Conservation (phyloP, 2,888 invertebrate species). For the Drosophila kanekoi region DNA sequence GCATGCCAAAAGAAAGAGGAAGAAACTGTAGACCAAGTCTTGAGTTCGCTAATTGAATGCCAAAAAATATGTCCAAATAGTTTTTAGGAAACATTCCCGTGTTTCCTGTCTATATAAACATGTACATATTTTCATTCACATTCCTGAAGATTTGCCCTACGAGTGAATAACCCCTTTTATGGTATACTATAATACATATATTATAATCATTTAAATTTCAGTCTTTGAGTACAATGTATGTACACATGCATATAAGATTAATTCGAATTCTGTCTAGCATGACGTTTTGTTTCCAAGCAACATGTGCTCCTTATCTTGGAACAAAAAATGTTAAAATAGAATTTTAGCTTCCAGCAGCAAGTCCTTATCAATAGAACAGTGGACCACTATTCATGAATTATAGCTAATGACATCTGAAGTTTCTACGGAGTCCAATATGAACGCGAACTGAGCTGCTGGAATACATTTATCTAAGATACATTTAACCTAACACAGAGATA, state of each 20-base stretch:
- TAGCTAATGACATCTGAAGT: not conserved
- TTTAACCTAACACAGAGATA: too few species aligned
- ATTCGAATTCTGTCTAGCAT: slow-evolving; percentile 42
- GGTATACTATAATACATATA: too few species aligned
- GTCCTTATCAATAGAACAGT: slow-evolving; percentile 48
- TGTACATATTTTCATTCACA: not conserved
- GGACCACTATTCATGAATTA: slow-evolving; percentile 29
- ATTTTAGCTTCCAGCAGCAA: slow-evolving; percentile 41
- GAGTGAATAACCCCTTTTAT: slow-evolving; percentile 45
- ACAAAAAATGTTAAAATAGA: slow-evolving; percentile 41
- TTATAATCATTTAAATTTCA: not conserved
- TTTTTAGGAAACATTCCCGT: slow-evolving; percentile 11
- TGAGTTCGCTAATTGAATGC: slow-evolving; percentile 30
- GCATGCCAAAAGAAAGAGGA: slow-evolving; percentile 11
- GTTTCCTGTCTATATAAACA: slow-evolving; percentile 3
- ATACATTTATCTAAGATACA: too few species aligned
- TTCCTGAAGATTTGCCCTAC: not conserved
- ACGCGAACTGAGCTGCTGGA: too few species aligned
- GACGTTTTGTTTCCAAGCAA: slow-evolving; percentile 56
- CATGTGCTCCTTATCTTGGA: slow-evolving; percentile 40
- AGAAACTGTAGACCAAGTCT: slow-evolving; percentile 21
- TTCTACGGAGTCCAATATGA: not conserved
- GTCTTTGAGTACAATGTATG: slow-evolving; percentile 9
- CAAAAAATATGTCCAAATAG: slow-evolving; percentile 7
- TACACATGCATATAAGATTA: slow-evolving; percentile 32